These are phyloP conservation scores for Rhinatrema bivittatum DNA, from an alignment of 2,797 vertebrate species.

Conservation along the genomic window DNA sequence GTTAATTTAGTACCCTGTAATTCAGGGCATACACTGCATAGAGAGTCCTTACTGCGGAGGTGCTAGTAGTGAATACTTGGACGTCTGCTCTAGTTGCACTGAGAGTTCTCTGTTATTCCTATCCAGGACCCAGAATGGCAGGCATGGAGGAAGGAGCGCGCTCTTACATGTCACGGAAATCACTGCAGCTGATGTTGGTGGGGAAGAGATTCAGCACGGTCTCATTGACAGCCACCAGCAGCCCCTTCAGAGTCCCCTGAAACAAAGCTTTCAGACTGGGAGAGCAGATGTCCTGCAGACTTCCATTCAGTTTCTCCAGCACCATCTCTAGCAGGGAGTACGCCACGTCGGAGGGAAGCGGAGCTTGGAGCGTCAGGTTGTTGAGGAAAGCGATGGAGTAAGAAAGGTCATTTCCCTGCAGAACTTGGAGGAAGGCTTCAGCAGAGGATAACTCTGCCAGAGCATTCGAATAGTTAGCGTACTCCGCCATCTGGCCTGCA, in stretches of 20 bases:
- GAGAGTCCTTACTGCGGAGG: too few species aligned
- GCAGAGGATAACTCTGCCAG: slow-evolving; percentile 4
- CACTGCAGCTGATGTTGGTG: slow-evolving; percentile 10
- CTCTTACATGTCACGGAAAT: slow-evolving; percentile 28
- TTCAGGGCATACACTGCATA: too few species aligned
- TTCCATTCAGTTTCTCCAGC: slow-evolving; percentile 2
- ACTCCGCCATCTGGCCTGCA: slow-evolving; percentile 16
- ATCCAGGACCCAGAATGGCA: too few species aligned
- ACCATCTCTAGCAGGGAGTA: slow-evolving; percentile 6
- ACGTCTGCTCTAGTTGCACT: too few species aligned
- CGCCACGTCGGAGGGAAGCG: neutral
- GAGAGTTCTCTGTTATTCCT: too few species aligned
- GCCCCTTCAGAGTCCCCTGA: slow-evolving; percentile 7
- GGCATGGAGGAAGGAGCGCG: too few species aligned
- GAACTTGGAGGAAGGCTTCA: neutral
- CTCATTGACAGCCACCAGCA: slow-evolving; percentile 5
- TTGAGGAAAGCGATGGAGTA: slow-evolving; percentile 6
- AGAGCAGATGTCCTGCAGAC: slow-evolving; percentile 15
- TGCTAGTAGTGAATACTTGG: too few species aligned
- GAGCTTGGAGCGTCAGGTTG: neutral
- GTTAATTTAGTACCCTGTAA: too few species aligned
- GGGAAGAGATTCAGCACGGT: slow-evolving; percentile 6
- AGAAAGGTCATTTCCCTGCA: neutral
- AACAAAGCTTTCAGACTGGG: slow-evolving; percentile 20
- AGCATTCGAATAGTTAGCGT: neutral